phyloP scores from a whole-genome alignment of 2,888 invertebrate species.

The Anthoptus insignis region DNA sequence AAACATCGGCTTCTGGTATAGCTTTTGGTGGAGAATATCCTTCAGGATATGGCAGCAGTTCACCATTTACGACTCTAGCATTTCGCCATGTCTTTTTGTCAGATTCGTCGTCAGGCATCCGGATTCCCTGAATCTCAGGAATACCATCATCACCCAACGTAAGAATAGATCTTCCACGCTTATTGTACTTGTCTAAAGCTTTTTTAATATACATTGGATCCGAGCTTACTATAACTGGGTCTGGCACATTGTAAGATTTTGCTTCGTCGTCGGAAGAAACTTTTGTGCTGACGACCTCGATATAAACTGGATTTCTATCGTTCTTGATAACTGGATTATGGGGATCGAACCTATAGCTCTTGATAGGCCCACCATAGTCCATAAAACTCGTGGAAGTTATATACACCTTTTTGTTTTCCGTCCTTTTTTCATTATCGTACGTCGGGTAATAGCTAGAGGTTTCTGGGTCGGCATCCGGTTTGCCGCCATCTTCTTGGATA shows the following conservation, averaged over 20 bases:
- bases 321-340: conserved; percentile 83
- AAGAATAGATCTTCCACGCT: conserved; percentile 89
- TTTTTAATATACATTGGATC: conserved; percentile 88
- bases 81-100: conserved; percentile 96
- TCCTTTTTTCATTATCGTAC: conserved; percentile 76
- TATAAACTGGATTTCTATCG: conserved; percentile 86
- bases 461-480: conserved; percentile 73
- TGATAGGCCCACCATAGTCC: conserved; percentile 77
- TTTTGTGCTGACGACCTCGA: conserved; percentile 82
- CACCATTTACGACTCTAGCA: conserved; percentile 95
- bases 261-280: conserved; percentile 75
- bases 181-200: conserved; percentile 82
- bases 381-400: conserved; percentile 79
- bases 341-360: conserved; percentile 80
- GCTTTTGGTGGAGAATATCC: conserved; percentile 89
- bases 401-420: conserved; percentile 80
- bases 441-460: conserved; percentile 80
- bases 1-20: conserved; percentile 85
- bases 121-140: conserved; percentile 93
- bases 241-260: conserved; percentile 86
- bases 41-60: conserved; percentile 91
- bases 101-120: conserved; percentile 94
- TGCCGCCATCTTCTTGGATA: conserved; percentile 77
- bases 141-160: conserved; percentile 91
- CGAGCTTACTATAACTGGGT: conserved; percentile 90